phyloP scores from a whole-genome alignment of 2,888 invertebrate species.

The Apodemia mormo region DNA sequence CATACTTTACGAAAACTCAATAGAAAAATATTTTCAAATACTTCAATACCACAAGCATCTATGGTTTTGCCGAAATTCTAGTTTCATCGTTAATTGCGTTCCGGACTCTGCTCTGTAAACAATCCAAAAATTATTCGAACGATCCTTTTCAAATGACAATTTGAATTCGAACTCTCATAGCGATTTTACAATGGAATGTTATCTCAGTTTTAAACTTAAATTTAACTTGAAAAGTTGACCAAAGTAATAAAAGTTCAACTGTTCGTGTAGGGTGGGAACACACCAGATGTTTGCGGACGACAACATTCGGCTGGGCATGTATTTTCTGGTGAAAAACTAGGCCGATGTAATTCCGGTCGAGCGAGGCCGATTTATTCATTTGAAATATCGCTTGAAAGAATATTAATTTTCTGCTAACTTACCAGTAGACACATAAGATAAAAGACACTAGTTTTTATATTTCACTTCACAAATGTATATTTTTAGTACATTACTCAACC shows the following conservation, averaged over 20 bases:
- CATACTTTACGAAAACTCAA: too few relatives aligned
- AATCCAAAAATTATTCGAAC: neutral
- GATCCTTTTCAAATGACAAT: conserved; percentile 15
- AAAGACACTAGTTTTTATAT: too few relatives aligned
- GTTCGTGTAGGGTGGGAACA: neutral
- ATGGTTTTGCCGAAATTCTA: neutral
- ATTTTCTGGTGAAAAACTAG: neutral
- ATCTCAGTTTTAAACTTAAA: conserved; percentile 16
- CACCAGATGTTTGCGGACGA: neutral
- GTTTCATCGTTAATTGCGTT: neutral
- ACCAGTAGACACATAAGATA: too few relatives aligned
- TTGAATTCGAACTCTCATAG: conserved; percentile 12
- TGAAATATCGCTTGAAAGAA: neutral
- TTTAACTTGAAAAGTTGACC: conserved; percentile 16
- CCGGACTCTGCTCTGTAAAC: neutral
- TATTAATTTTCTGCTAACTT: neutral
- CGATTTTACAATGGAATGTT: conserved; percentile 8
- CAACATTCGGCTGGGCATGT: neutral
- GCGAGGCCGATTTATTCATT: neutral
- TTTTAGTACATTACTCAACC: too few relatives aligned
- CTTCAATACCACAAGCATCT: neutral
- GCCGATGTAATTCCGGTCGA: neutral
- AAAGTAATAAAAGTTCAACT: conserved; percentile 6
- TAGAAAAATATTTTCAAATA: too few relatives aligned
- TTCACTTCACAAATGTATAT: too few relatives aligned